Evolutionary conservation across 1,140 invertebrate genomes (phyloP).

Genomic region (Caligus rogercresseyi): DNA sequence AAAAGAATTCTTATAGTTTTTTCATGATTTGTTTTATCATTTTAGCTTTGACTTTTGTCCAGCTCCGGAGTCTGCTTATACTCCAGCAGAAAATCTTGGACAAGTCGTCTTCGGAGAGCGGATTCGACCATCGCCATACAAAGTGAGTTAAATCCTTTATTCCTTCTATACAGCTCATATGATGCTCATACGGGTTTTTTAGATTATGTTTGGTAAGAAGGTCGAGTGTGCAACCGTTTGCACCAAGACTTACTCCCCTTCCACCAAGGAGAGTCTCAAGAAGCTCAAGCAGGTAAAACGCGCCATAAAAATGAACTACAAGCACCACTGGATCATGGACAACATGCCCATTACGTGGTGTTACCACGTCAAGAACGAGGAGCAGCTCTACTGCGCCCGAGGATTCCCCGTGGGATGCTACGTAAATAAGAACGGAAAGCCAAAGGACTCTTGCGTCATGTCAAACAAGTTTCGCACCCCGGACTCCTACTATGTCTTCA

Average conservation of each 20-base stretch:
- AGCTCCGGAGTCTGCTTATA: slow-evolving; percentile 43
- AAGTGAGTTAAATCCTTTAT: slow-evolving; percentile 32
- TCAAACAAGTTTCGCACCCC: slow-evolving; percentile 36
- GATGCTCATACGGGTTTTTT: slow-evolving; percentile 23
- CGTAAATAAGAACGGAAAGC: slow-evolving; percentile 37
- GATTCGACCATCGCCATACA: slow-evolving; percentile 77
- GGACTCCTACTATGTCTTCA: slow-evolving; percentile 77
- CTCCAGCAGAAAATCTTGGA: slow-evolving; percentile 91
- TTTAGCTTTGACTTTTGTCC: slow-evolving; percentile 77
- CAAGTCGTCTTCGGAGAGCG: slow-evolving; percentile 97
- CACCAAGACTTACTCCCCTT: slow-evolving; percentile 47
- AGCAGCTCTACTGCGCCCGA: slow-evolving; percentile 64
- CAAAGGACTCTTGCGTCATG: slow-evolving; percentile 43
- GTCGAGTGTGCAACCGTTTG: slow-evolving; percentile 52
- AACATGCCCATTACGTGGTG: slow-evolving; percentile 95
- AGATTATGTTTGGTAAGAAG: slow-evolving; percentile 39
- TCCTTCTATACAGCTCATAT: background rate
- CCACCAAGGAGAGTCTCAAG: slow-evolving; percentile 41
- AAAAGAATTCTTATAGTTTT: too few relatives aligned
- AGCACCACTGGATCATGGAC: slow-evolving; percentile 95
- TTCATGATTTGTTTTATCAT: too few relatives aligned
- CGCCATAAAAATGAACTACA: slow-evolving; percentile 90
- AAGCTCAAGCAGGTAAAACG: slow-evolving; percentile 63
- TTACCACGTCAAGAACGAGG: slow-evolving; percentile 45
- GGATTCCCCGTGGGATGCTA: slow-evolving; percentile 98